Percentiles rank a stretch among this genome's conserved stretches.
phyloP scores from a whole-genome alignment of 2,113 vertebrate species.

The Passerina amoena region DNA sequence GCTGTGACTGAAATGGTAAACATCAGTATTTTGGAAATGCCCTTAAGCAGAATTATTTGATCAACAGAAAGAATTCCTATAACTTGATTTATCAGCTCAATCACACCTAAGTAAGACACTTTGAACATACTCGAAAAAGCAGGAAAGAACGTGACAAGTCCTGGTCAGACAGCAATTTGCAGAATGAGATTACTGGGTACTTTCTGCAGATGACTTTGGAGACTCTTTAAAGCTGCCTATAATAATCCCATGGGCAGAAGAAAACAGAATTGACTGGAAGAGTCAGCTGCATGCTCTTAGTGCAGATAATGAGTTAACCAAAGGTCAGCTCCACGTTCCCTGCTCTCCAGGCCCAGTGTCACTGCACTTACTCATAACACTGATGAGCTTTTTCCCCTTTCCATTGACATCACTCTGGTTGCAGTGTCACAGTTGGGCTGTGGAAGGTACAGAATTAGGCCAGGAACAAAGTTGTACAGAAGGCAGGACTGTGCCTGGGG shows the following conservation, averaged over 20 bases:
- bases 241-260: background rate
- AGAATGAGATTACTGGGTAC: background rate
- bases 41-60: background rate
- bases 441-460: background rate
- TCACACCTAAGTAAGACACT: background rate
- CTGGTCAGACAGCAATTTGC: background rate
- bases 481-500: background rate
- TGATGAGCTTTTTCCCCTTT: background rate
- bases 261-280: background rate
- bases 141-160: background rate
- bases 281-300: background rate
- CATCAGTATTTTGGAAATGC: background rate
- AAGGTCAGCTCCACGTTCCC: background rate
- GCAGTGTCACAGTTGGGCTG: background rate
- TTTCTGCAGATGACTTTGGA: background rate
- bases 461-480: background rate
- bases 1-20: background rate
- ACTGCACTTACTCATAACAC: background rate
- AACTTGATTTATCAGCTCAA: background rate
- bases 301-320: background rate
- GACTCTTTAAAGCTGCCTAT: background rate
- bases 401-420: background rate
- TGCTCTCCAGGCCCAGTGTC: background rate
- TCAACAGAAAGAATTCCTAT: background rate
- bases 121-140: background rate